Evolutionary conservation across 23 tunicate genomes (phyloP), one percentile per base, ranked within the genome.

Genomic region (Trididemnum miniatum): DNA sequence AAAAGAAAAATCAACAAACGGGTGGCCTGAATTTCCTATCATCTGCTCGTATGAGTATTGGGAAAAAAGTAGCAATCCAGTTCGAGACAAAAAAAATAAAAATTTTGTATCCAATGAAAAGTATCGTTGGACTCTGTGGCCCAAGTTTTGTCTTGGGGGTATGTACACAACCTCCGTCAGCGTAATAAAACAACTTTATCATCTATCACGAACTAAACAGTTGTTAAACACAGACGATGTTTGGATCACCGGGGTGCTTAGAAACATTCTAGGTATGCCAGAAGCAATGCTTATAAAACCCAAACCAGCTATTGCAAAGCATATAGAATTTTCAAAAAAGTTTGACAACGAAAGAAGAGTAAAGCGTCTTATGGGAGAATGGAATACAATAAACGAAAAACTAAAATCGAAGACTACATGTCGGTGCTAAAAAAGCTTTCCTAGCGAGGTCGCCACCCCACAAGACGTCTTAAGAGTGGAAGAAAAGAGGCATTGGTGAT

Each of bases 131-230:
- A 57, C 59, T 1, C 5, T 24, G 4, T 86, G 72, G 50, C 90
- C 90, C 27, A 69, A 74, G 32, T 86, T 67, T 69, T 86, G 90
- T 54, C 84, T 80, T 50, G 90, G 90, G 1, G 90, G 90, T 15
- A 67, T 86, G 79, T 86, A 86, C 79, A 86, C 90, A 20, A 86
- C 82, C 35, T 60, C 39, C 51, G 52, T 25, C 18, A 69, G 44
- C 26, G 26, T 78, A 35, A 44, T 71, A 1, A 66, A 49, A 66
- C 31, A 74, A 0, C 30, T 86, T 1, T 86, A 39, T 26, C 30
- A 82, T 12, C 33, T 71, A 1, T 79, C 84, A 20, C 38, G 35
- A 1, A 50, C 72, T 3, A 34, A 72, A 32, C 24, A 66, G 28
- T 32, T 23, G 18, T 24, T 86, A 24, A 52, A 66, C 65, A 80